Base-by-base conservation (phyloP, 1,140 invertebrate species). In the Aradophagus sp. region DNA sequence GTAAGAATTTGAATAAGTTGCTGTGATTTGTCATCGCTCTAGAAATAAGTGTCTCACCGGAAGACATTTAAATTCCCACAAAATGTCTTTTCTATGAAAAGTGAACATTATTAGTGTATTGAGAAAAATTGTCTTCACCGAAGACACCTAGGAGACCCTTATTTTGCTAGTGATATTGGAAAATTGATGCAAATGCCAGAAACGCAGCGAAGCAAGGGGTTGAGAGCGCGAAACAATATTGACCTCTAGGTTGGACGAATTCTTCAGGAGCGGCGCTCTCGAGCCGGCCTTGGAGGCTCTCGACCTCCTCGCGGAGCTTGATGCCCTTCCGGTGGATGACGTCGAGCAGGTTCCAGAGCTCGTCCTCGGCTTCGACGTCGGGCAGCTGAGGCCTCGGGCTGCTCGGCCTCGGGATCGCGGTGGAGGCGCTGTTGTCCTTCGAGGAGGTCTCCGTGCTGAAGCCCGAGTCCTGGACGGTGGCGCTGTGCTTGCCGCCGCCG, bases 391-490 rank as follows among this genome's bases (percentile, higher is more conserved):
- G 85, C 72, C 73, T 83, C 42, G 67, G 88, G 80, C 63, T 88
- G 78, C 26, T 87, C 76, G 67, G 87, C 80, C 78, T 79, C 19
- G 82, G 83, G 44, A 77, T 82, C 20, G 86, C 85, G 27, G 83
- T 86, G 16, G 84, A 88, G 4, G 85, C 88, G 74, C 91, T 91
- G 75, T 91, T 92, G 76, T 93, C 92, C 79, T 93, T 93, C 65
- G 91, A 93, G 11, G 89, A 91, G 7, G 92, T 93, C 80, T 93
- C 93, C 34, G 93, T 93, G 80, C 92, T 94, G 84, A 95, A 94
- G 19, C 93, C 93, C 8, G 92, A 93, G 80, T 94, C 93, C 79
- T 94, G 93, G 6, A 95, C 91, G 35, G 91, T 90, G 20, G 85
- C 87, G 53, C 86, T 87, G 56, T 86, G 84, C 44, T 90, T 90